Evolutionary conservation across 2,113 vertebrate species (phyloP), one percentile per base, ranked within the genome.

Genomic region (Seriola dumerili): DNA sequence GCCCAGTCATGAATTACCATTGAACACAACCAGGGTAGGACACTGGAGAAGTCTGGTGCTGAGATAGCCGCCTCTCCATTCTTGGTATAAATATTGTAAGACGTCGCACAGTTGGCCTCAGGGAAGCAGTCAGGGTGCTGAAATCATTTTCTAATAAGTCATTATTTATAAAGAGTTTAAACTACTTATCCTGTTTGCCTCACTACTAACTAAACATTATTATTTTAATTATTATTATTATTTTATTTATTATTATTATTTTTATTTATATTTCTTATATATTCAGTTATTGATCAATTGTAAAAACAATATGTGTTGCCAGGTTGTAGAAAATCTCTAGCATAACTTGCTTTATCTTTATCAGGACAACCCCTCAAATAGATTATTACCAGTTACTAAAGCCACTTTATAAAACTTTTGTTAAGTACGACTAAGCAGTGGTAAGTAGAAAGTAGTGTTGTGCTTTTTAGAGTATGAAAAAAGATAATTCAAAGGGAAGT

Each of bases 11-110:
- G 65, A 63, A 57, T 71, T 62, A 77, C 65, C 13, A 34, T 38
- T 5, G n/a, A 69, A 44, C 13, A 73, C 34, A 52, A 68, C n/a
- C 13, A 21, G 61, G 69, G 50, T 13, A 44, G 66, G 72, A 70
- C 48, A n/a, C 1, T 21, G 46, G 62, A 16, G 54, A 74, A 50
- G 69, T 63, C 21, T 38, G 19, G 59, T 29, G 36, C 46, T 44
- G n/a, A 44, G 40, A 80, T 75, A 59, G 23, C 61, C 44, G 17
- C 61, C 70, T 61, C 19, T 55, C 42, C 17, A 32, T 25, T 63
- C n/a, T 23, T 34, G 52, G 64, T 77, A 68, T 61, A 52, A 55
- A 57, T 65, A 62, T 46, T 81, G 11, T 17, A 48, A 34, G 42
- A 23, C 52, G 29, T 55, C 44, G 14, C 54, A 68, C 29, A 50